Evolutionary conservation across 2,113 vertebrate species (phyloP).

Genomic region (Prunella fulvescens): DNA sequence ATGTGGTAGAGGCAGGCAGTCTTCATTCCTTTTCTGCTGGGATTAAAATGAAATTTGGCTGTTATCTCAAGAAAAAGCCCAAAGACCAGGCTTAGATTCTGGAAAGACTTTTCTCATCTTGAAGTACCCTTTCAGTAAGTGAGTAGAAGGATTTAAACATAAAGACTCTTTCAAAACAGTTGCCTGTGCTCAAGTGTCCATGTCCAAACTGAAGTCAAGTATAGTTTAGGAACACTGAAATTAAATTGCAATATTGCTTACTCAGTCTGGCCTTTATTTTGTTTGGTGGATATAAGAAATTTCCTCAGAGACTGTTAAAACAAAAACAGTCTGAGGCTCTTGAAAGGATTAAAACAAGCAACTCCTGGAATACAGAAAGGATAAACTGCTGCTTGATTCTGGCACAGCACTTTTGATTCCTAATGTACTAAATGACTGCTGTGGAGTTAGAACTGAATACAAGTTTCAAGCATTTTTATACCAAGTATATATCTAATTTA

Average conservation of each 20-base stretch:
- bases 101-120: background rate
- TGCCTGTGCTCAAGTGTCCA: background rate
- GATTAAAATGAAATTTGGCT: background rate
- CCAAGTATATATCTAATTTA: background rate
- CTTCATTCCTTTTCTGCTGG: background rate
- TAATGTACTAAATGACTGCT: background rate
- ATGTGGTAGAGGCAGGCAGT: background rate
- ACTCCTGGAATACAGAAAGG: background rate
- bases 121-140: background rate
- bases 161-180: background rate
- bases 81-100: background rate
- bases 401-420: background rate
- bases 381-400: background rate
- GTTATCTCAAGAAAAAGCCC: background rate
- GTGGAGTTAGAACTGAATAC: background rate
- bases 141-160: background rate
- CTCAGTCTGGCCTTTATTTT: background rate
- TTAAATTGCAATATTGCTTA: background rate
- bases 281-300: background rate
- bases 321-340: background rate
- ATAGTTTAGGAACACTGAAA: constrained; percentile 2
- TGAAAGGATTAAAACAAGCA: background rate
- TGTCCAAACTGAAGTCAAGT: background rate
- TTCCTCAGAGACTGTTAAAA: background rate
- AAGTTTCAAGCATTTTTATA: background rate